phyloP scores from a whole-genome alignment of 2,888 invertebrate species.

The Xylophagus ater region DNA sequence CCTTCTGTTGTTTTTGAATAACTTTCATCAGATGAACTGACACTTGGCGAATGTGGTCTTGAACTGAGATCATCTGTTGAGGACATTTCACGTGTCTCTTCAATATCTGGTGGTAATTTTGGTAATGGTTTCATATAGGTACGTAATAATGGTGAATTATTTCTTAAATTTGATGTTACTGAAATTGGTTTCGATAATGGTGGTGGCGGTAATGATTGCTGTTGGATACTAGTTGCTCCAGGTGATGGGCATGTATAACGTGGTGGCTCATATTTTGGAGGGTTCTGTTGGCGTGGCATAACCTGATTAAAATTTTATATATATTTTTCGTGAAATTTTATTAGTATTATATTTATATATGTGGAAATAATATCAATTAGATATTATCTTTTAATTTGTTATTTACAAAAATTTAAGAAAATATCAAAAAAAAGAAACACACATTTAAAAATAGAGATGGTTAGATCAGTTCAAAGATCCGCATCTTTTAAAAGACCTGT shows the following conservation, averaged over 20 bases:
- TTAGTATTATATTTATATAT: conserved; percentile 1
- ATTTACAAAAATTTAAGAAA: conserved; percentile 10
- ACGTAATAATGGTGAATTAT: conserved; percentile 28
- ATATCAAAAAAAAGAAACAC: conserved; percentile 9
- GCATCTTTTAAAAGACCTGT: too few relatives aligned
- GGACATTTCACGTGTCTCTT: conserved; percentile 43
- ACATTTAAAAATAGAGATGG: too few relatives aligned
- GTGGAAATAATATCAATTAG: neutral
- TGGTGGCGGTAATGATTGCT: conserved; percentile 22
- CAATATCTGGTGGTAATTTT: conserved; percentile 43
- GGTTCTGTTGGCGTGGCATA: conserved; percentile 34
- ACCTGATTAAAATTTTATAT: conserved; percentile 24
- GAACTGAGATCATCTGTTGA: conserved; percentile 77
- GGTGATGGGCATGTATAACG: conserved; percentile 37
- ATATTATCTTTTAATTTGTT: conserved; percentile 5
- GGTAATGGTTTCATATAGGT: conserved; percentile 49
- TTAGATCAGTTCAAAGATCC: too few relatives aligned
- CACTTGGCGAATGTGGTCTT: conserved; percentile 67
- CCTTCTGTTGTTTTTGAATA: conserved; percentile 72
- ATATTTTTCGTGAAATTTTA: too few relatives aligned
- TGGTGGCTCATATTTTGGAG: conserved; percentile 38
- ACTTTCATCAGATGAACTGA: conserved; percentile 76
- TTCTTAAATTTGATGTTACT: conserved; percentile 26
- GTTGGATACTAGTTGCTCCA: conserved; percentile 31
- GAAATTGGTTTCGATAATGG: conserved; percentile 3